Base-by-base conservation (phyloP, 2,888 invertebrate species). In the Thymelicus sylvestris region DNA sequence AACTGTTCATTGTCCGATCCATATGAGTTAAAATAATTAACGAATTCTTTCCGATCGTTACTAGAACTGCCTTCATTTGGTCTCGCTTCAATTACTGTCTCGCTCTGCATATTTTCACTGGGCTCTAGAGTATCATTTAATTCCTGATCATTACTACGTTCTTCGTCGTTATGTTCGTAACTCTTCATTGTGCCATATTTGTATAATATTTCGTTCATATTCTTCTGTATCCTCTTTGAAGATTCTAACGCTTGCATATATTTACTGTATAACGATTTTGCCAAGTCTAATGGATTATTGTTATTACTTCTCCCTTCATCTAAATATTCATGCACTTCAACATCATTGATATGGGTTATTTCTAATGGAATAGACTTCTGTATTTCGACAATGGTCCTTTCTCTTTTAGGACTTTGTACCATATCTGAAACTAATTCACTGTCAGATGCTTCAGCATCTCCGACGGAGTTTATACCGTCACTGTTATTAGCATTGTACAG, bases 281-380 rank as follows among this genome's bases (percentile, higher is more conserved):
- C 87, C 3, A 83, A 74, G 67, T 88, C 84, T 15, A 84, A 81
- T 3, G 84, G 78, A 1, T 80, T 83, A 74, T 86, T 85, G 57
- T 87, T 83, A 74, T 86, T 88, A 72, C 85, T 86, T 77, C 89
- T 87, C 2, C 89, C 91, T 80, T 90, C 88, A 12, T 91, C 92
- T 72, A 92, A 78, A 81, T 93, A 92, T 70, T 92, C 87, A 15
- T 93, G 92, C 7, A 89, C 85, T 82, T 93, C 92, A 0, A 93
- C 89, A 47, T 91, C 92, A 74, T 93, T 93, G 47, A 93, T 92
- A 71, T 93, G 92, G 39, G 90, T 93, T 50, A 92, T 91, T 64
- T 94, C 95, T 71, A 94, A 84, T 0, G 95, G 95, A 19, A 96
- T 87, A 0, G 96, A 96, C 83, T 96, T 92, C 78, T 96, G 96